Base-by-base conservation (phyloP, 2,888 invertebrate genomes). In the Scaeva pyrastri region DNA sequence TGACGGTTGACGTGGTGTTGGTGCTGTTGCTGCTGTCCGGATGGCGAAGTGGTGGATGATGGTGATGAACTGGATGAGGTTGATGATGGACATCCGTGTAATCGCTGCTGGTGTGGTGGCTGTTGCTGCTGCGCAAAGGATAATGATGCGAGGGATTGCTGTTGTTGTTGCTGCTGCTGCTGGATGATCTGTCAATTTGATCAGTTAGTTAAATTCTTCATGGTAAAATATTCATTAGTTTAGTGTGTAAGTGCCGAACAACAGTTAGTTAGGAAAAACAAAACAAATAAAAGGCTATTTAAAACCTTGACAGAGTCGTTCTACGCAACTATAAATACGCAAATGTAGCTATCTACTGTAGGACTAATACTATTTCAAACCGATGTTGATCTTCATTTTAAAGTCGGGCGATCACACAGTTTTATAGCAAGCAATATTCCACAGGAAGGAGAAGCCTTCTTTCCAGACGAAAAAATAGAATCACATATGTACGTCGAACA, bases 11-110 rank as follows among this genome's bases (percentile, higher is more conserved):
- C 90, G 68, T 88, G 88, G 75, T 83, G 84, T n/a, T 88, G 73
- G 74, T 77, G 88, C 89, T 88, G 88, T 88, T 89, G n/a, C 75
- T 88, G 87, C 83, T 89, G 81, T 80, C 89, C 71, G 39, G 88
- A 80, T 62, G 89, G 79, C 31, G 89, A 89, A 62, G 92, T 88
- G 90, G 92, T 88, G 90, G 91, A 88, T 89, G 91, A 89, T 89
- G 91, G 88, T 88, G 91, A 89, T 89, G 91, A 89, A 77, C 88
- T 89, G 79, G 89, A 88, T 62, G 90, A 89, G 52, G 89, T 87
- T 72, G 90, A 89, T 91, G 92, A 82, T 90, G 72, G 91, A 78
- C 90, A 88, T 88, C 68, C 88, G 89, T 89, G 91, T 90, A 88
- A 90, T 89, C 89, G 90, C 88, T 89, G 89, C 88, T 89, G 89